Conservation (phyloP, 2,113 vertebrate genomes). For the Oostethus manadensis region DNA sequence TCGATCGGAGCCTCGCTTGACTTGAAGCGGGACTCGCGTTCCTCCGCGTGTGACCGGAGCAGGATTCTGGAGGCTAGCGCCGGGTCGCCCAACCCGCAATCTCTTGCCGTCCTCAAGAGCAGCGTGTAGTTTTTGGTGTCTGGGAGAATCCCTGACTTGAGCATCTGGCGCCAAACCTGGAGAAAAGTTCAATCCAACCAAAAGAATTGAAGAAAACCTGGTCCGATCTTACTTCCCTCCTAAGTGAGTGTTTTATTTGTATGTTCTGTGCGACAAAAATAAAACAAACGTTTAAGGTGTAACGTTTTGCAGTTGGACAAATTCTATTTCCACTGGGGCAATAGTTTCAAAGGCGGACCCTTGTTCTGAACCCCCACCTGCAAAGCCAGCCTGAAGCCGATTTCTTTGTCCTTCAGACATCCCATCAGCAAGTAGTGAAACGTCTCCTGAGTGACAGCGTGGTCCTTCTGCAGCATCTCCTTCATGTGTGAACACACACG, state of each 20-base stretch:
- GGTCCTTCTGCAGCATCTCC: slow-evolving; percentile 86
- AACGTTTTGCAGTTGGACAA: background rate
- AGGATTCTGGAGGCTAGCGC: slow-evolving; percentile 71
- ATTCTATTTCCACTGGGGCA: too few species aligned
- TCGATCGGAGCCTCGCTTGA: slow-evolving; percentile 6
- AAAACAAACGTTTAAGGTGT: background rate
- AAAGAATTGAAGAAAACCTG: too few species aligned
- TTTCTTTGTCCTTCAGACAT: slow-evolving; percentile 81
- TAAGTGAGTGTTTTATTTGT: too few species aligned
- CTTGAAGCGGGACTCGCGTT: slow-evolving; percentile 15
- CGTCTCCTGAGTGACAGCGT: slow-evolving; percentile 78
- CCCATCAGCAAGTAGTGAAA: slow-evolving; percentile 90
- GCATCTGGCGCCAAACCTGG: slow-evolving; percentile 92
- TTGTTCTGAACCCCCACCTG: slow-evolving; percentile 70
- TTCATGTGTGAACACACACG: slow-evolving; percentile 41
- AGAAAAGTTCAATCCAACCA: background rate
- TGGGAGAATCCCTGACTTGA: slow-evolving; percentile 75
- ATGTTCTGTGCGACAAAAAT: too few species aligned
- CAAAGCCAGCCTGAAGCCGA: slow-evolving; percentile 81
- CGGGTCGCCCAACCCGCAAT: slow-evolving; percentile 81
- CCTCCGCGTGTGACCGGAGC: slow-evolving; percentile 39
- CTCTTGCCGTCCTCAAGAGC: slow-evolving; percentile 79
- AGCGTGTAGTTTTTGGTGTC: slow-evolving; percentile 80
- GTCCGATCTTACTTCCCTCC: too few species aligned
- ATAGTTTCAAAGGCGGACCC: background rate